Evolutionary conservation across 2,888 invertebrate species (phyloP).

Genomic region (Synanthedon tipuliformis): DNA sequence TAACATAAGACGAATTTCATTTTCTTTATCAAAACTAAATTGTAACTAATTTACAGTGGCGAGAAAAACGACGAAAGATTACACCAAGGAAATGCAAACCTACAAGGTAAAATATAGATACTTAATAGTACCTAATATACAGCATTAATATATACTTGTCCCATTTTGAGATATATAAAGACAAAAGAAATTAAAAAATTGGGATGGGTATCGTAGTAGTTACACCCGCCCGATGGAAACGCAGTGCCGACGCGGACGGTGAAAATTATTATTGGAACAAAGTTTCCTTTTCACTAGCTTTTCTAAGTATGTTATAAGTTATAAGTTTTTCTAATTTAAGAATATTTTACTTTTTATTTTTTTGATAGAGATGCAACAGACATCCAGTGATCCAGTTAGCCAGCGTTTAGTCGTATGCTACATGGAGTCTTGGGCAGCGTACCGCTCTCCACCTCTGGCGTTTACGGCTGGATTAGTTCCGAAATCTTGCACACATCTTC

Average conservation of each 20-base stretch:
- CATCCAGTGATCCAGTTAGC: slow-evolving; percentile 24
- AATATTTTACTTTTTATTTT: neutral
- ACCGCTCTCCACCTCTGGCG: slow-evolving; percentile 75
- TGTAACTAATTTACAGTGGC: slow-evolving; percentile 18
- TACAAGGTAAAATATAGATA: slow-evolving; percentile 36
- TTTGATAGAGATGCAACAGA: slow-evolving; percentile 48
- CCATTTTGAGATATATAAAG: no score
- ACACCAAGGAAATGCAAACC: slow-evolving; percentile 55
- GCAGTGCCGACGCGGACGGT: no score
- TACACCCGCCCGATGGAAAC: no score
- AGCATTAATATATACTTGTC: no score
- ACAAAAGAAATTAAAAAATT: no score
- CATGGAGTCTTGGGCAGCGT: slow-evolving; percentile 75
- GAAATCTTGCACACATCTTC: slow-evolving; percentile 78
- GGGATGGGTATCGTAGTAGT: no score
- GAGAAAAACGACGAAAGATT: slow-evolving; percentile 45
- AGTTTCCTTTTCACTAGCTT: no score
- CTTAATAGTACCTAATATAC: no score
- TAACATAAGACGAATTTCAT: neutral
- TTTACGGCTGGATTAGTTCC: slow-evolving; percentile 75
- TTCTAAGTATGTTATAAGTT: neutral
- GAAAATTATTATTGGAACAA: no score
- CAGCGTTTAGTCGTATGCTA: slow-evolving; percentile 74
- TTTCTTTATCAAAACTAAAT: neutral
- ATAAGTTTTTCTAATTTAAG: neutral